Base-by-base conservation (phyloP, 1,140 invertebrate species). In the Rhizoglyphus robini region DNA sequence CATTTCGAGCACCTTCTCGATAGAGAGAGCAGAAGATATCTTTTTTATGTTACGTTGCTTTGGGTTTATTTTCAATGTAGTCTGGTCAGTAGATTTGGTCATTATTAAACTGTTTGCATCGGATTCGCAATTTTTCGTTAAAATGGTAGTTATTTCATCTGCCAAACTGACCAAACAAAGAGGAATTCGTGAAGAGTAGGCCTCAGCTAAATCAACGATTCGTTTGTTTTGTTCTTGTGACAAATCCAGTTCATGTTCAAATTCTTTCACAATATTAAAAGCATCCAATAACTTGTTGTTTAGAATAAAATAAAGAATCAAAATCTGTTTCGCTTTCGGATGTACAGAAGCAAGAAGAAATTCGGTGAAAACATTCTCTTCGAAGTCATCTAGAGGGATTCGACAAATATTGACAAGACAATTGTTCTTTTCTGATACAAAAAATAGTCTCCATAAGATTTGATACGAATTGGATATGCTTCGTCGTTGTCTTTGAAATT, bases 311-410 rank as follows among this genome's bases (percentile, higher is more conserved):
- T 78, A 77, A 32, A 80, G 72, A n/a, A 80, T 73, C n/a, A 78
- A 72, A 25, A 79, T 67, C 67, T 79, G 78, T 38, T 76, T 75
- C 0, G 77, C 75, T 47, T 78, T 74, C 0, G 76, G 71, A 54
- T 80, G 78, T 18, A 75, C 70, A 47, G 76, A 79, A 4, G 75
- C 74, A 1, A 83, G 70, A 67, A 81, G 83, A 3, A 75, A 72
- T 0, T 63, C 29, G 11, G 81, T 71, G 32, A 84, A 78, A 20
- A 75, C 74, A 13, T 78, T 73, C 67, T 84, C 82, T 68, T 84
- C 83, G 27, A 76, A 72, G 0, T 72, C 59, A 25, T 76, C 77
- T 23, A 84, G 69, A 3, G 80, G 76, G 32, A 83, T 69, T 67
- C 81, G 77, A 11, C 83, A 70, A 48, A 84, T 73, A n/a, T 80